These are phyloP conservation scores for Drosophila tristis DNA, from an alignment of 1,140 invertebrate species.

Conservation along the genomic window DNA sequence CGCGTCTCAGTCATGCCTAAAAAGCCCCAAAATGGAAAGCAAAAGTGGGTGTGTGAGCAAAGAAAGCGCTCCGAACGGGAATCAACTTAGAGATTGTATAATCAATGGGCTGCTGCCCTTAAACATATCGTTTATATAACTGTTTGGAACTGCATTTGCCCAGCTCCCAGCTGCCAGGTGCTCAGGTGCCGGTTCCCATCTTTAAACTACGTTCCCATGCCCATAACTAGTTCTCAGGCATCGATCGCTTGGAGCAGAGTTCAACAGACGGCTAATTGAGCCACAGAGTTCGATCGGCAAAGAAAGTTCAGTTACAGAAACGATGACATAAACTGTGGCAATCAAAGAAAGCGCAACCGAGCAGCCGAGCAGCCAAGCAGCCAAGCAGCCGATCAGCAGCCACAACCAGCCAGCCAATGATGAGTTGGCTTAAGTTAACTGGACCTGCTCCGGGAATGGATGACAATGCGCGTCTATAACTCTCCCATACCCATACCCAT, in stretches of 20 bases:
- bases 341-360: conserved; percentile 73
- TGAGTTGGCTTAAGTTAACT: conserved; percentile 62
- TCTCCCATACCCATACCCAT: conserved; percentile 7
- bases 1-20: conserved; percentile 55
- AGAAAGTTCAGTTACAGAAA: conserved; percentile 77
- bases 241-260: conserved; percentile 19
- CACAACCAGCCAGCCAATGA: conserved; percentile 21
- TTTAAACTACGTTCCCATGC: not conserved
- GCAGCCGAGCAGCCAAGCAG: not conserved
- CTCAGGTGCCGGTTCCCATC: conserved; percentile 25
- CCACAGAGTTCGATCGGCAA: conserved; percentile 32
- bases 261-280: conserved; percentile 74
- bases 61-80: conserved; percentile 63
- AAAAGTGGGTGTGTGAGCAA: conserved; percentile 52
- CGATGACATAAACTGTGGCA: conserved; percentile 81
- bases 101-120: conserved; percentile 25
- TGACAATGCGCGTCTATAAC: conserved; percentile 37
- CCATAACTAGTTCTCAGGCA: conserved; percentile 47
- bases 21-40: conserved; percentile 62
- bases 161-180: not conserved
- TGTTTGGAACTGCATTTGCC: conserved; percentile 51
- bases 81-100: conserved; percentile 58
- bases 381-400: too few relatives aligned
- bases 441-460: conserved; percentile 57
- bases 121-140: conserved; percentile 65